Conservation (phyloP, 2,888 invertebrate species). For the Euzophera pinguis region DNA sequence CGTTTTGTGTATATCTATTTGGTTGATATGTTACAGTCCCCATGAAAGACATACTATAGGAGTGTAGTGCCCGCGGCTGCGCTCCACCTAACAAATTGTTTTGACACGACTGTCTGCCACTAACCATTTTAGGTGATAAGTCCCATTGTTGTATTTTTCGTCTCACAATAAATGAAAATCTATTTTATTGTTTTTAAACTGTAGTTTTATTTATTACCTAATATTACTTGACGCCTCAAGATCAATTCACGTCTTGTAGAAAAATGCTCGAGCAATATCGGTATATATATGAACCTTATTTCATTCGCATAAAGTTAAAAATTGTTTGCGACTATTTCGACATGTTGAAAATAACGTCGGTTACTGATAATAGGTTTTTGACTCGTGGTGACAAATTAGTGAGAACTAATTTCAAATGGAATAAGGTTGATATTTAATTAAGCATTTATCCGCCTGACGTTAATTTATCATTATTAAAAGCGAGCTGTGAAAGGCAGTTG, state of each 20-base stretch:
- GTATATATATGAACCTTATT: too few species aligned
- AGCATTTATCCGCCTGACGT: too few species aligned
- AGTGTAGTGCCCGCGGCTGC: constrained; percentile 36
- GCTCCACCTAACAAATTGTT: constrained; percentile 59
- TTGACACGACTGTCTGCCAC: constrained; percentile 77
- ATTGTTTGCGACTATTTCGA: too few species aligned
- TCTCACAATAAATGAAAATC: constrained; percentile 81
- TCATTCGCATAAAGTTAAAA: too few species aligned
- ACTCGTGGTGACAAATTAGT: too few species aligned
- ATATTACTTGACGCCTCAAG: not conserved
- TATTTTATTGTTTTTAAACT: constrained; percentile 79
- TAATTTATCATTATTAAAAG: too few species aligned
- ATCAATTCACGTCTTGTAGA: not conserved
- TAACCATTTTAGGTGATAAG: constrained; percentile 79
- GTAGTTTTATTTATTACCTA: constrained; percentile 58
- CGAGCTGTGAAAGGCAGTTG: too few species aligned
- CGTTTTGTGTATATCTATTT: constrained; percentile 73
- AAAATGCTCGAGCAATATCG: too few species aligned
- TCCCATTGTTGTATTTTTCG: constrained; percentile 81
- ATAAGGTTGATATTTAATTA: too few species aligned
- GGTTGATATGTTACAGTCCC: constrained; percentile 76
- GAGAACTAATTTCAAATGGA: too few species aligned
- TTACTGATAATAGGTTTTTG: too few species aligned
- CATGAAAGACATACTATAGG: constrained; percentile 78
- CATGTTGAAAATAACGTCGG: too few species aligned